Evolutionary conservation across 2,797 vertebrate genomes (phyloP).

Genomic region (Diplodus puntazzo): DNA sequence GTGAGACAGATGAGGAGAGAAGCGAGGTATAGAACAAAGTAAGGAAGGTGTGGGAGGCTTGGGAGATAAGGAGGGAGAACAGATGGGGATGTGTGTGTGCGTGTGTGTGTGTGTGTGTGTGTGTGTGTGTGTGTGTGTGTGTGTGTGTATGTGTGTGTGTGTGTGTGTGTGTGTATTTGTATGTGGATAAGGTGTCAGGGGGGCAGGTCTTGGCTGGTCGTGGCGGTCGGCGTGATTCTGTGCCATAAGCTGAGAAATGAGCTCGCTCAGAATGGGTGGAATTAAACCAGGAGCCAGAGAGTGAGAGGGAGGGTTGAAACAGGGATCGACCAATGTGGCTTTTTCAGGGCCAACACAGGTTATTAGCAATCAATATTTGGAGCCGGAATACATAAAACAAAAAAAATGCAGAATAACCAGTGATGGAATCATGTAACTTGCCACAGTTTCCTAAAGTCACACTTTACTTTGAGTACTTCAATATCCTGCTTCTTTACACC

Average conservation of each 20-base stretch:
- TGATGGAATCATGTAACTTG: no score
- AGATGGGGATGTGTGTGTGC: constrained; percentile 52
- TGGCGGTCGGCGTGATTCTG: constrained; percentile 39
- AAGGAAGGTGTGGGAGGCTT: constrained; percentile 41
- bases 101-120: constrained; percentile 37
- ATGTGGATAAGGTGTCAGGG: constrained; percentile 51
- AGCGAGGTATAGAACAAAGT: constrained; percentile 40
- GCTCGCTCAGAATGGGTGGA: constrained; percentile 42
- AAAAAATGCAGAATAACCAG: no score
- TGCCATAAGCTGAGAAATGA: constrained; percentile 64
- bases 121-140: constrained; percentile 41
- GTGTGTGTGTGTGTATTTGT: constrained; percentile 38
- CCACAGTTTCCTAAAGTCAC: no score
- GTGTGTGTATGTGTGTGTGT: constrained; percentile 37
- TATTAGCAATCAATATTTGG: no score
- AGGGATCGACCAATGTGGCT: no score
- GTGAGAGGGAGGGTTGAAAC: constrained; percentile 31
- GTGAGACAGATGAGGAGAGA: constrained; percentile 52
- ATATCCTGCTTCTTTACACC: no score
- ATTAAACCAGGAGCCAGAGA: constrained; percentile 49
- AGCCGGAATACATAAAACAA: no score
- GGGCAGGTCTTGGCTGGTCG: constrained; percentile 44
- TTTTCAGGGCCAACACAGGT: no score
- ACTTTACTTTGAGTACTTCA: no score
- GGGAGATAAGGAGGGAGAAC: constrained; percentile 56